Percentiles rank a stretch among this genome's conserved stretches.
These are phyloP conservation scores for Notamacropus eugenii DNA, from an alignment of 2,797 vertebrate genomes.

Conservation along the genomic window DNA sequence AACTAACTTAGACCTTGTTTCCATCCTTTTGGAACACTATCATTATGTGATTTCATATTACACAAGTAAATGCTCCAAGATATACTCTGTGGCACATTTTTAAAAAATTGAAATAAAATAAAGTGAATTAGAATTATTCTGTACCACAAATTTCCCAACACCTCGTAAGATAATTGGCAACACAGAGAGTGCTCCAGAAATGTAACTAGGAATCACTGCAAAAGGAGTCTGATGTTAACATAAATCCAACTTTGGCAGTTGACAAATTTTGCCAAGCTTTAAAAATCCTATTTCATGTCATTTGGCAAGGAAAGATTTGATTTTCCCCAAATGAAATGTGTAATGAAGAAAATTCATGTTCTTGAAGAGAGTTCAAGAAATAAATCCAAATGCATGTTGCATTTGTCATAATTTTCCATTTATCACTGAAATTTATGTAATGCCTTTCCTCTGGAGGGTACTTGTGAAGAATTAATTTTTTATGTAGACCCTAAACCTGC, in stretches of 20 bases:
- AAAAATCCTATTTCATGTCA: constrained; percentile 41
- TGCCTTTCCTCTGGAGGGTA: constrained; percentile 46
- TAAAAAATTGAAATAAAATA: neutral
- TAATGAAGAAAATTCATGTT: constrained; percentile 60
- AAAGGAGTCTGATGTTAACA: constrained; percentile 35
- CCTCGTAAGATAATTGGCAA: constrained; percentile 19
- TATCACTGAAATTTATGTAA: constrained; percentile 13
- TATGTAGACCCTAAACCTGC: constrained; percentile 53
- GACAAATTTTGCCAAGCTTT: constrained; percentile 54
- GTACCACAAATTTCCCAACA: constrained; percentile 21
- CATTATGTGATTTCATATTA: neutral
- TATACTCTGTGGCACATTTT: neutral
- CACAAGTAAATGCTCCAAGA: neutral
- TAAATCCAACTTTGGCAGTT: constrained; percentile 32
- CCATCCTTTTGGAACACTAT: neutral
- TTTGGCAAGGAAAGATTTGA: constrained; percentile 58
- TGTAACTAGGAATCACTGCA: constrained; percentile 46
- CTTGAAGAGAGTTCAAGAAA: constrained; percentile 56
- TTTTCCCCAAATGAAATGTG: constrained; percentile 42
- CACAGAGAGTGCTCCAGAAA: constrained; percentile 34
- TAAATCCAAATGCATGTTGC: constrained; percentile 33
- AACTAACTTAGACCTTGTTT: neutral
- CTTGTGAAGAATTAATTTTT: constrained; percentile 56
- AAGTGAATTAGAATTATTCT: constrained; percentile 44
- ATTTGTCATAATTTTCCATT: constrained; percentile 43